Evolutionary conservation across 2,888 invertebrate genomes (phyloP), one percentile per base, ranked within the genome.

Genomic region (Willowsia nigromaculata): DNA sequence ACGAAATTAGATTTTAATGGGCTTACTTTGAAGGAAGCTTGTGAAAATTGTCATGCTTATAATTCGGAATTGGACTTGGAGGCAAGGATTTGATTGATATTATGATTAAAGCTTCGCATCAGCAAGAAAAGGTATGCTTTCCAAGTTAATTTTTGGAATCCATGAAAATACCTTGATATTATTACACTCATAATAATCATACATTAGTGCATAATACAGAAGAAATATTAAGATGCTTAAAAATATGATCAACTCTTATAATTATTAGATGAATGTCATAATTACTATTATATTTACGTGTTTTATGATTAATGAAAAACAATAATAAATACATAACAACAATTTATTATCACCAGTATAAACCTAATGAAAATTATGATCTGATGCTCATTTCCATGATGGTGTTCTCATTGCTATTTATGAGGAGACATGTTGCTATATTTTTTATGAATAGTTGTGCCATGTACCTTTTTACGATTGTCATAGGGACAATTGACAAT

Each of bases 301-400:
- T 81, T 81, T 80, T 68, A 87, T 81, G 81, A 87, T 81, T 87
- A 87, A 87, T 87, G 37, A n/a, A 68, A 86, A 86, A 33, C 81
- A 87, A 87, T 87, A 87, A 87, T 78, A 78, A 81, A 81, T 71
- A 76, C 53, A 53, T 13, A 62, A 30, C 15, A 71, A 71, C 71
- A 33, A 65, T 30, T 65, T 27, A 30, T 65, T 15, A 65, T 33
- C 33, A 65, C n/a, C n/a, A 33, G 15, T 33, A 33, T 33, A 65
- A 30, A 56, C 2, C 7, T 56, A n/a, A n/a, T n/a, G n/a, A n/a
- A n/a, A n/a, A n/a, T n/a, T 15, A 50, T 50, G n/a, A n/a, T n/a
- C n/a, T n/a, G n/a, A 15, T 50, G 15, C 50, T 50, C 50, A 15
- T 50, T 50, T 62, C 11, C 6, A 3, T 9, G 9, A 15, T 27